phyloP scores from a whole-genome alignment of 1,140 invertebrate species.

The Drosophila trapezifrons region DNA sequence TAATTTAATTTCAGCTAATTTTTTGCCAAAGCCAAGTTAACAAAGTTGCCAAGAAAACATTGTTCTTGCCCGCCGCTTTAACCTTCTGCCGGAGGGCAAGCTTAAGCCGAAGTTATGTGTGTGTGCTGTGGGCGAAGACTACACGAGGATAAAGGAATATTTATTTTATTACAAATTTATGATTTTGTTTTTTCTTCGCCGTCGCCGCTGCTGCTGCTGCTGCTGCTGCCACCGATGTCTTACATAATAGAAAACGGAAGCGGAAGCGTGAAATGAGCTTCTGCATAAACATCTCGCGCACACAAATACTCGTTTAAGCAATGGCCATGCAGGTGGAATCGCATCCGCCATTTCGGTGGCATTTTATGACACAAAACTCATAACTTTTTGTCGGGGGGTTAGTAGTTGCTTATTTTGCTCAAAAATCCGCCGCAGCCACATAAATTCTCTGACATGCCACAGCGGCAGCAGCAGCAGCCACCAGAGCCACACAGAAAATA shows the following conservation, averaged over 20 bases:
- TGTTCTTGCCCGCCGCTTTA: constrained; percentile 12
- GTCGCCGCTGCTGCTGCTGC: not conserved
- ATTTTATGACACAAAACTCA: constrained; percentile 78
- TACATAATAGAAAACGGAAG: constrained; percentile 75
- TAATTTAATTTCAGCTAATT: constrained; percentile 72
- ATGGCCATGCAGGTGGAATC: constrained; percentile 64
- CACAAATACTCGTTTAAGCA: constrained; percentile 39
- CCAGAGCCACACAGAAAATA: constrained; percentile 44
- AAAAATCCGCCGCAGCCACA: constrained; percentile 65
- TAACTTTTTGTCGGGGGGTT: constrained; percentile 57
- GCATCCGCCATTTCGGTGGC: constrained; percentile 54
- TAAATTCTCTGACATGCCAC: constrained; percentile 68
- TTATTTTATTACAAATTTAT: constrained; percentile 82
- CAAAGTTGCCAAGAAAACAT: constrained; percentile 50
- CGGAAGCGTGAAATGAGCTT: constrained; percentile 82
- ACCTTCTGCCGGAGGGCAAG: constrained; percentile 19
- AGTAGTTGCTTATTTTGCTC: constrained; percentile 75
- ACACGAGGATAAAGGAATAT: constrained; percentile 73
- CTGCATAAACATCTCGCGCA: constrained; percentile 71
- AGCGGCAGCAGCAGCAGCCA: constrained; percentile 1
- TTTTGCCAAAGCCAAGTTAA: constrained; percentile 32
- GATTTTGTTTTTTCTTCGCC: constrained; percentile 74
- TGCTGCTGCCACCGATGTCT: constrained; percentile 10
- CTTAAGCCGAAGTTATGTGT: constrained; percentile 71
- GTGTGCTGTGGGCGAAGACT: constrained; percentile 44